Percentiles rank a stretch among this genome's conserved stretches.
These are phyloP conservation scores for Verasper variegatus DNA, from an alignment of 2,113 vertebrate species.

Conservation along the genomic window DNA sequence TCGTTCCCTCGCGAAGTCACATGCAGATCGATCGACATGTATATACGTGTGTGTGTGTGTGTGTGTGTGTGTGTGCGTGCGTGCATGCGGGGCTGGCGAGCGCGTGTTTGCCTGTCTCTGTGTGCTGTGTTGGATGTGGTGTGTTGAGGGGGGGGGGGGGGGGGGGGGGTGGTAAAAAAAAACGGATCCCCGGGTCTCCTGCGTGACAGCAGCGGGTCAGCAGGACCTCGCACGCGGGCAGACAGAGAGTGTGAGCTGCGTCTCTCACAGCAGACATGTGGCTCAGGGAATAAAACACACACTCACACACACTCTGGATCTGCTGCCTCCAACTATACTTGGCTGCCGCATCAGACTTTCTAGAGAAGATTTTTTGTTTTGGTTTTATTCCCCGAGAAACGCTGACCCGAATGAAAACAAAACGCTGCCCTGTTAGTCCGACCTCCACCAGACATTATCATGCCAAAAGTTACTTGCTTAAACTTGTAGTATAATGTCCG, in stretches of 20 bases:
- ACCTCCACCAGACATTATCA: conserved; percentile 51
- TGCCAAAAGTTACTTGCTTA: conserved; percentile 38
- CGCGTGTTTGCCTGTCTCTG: conserved; percentile 8
- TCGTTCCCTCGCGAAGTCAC: conserved; percentile 82
- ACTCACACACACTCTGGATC: conserved; percentile 23
- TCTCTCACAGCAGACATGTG: conserved; percentile 48
- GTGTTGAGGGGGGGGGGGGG: conserved; percentile 46
- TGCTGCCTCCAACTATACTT: conserved; percentile 58
- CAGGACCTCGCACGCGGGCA: conserved; percentile 71
- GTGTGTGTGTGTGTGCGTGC: conserved; percentile 51
- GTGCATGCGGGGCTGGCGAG: conserved; percentile 55
- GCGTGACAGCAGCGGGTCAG: conserved; percentile 79
- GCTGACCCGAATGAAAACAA: conserved; percentile 59
- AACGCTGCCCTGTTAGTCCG: conserved; percentile 46
- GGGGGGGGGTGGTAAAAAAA: conserved; percentile 20
- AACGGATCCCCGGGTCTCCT: conserved; percentile 82
- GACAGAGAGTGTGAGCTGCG: conserved; percentile 60
- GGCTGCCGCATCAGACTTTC: conserved; percentile 62
- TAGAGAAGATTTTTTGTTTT: neutral
- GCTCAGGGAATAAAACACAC: conserved; percentile 33
- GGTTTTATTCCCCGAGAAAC: conserved; percentile 33
- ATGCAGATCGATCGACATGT: conserved; percentile 83
- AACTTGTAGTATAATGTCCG: conserved; percentile 40
- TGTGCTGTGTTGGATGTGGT: conserved; percentile 59
- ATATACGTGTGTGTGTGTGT: conserved; percentile 43